A percentile compares a stretch with the other conserved stretches of the same genome.
phyloP scores from a whole-genome alignment of 2,113 vertebrate genomes.

The Pleuronectes platessa region DNA sequence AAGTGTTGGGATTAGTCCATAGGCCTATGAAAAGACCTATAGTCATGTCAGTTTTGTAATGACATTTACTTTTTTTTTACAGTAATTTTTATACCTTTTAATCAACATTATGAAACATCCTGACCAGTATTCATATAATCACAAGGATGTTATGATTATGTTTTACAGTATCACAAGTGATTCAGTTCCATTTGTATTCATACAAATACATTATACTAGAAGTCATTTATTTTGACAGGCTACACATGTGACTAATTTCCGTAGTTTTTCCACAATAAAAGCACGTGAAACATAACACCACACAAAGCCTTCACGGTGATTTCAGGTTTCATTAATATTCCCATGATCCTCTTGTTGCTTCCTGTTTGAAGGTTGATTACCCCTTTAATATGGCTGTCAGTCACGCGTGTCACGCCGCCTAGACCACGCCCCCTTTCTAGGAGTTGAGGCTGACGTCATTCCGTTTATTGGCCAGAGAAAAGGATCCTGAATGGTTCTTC shows the following conservation, averaged over 20 bases:
- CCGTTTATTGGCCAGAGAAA: conserved; percentile 52
- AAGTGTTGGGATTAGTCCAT: too few species aligned
- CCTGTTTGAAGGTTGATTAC: conserved; percentile 5
- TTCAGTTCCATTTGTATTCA: too few species aligned
- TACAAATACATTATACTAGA: neutral
- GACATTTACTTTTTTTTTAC: too few species aligned
- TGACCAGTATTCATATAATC: too few species aligned
- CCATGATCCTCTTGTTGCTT: neutral
- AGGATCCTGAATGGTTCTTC: conserved; percentile 48
- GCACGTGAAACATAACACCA: neutral
- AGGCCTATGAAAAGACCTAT: too few species aligned
- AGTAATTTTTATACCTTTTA: too few species aligned
- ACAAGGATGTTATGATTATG: too few species aligned
- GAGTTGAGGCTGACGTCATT: conserved; percentile 75
- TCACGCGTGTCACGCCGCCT: conserved; percentile 40
- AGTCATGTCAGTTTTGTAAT: too few species aligned
- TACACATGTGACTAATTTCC: neutral
- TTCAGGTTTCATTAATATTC: neutral
- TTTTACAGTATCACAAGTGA: too few species aligned
- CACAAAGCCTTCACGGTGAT: too few species aligned
- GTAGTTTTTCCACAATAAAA: neutral
- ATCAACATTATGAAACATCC: too few species aligned
- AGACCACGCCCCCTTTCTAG: conserved; percentile 63
- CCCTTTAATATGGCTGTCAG: conserved; percentile 72
- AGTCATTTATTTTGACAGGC: neutral